phyloP scores from a whole-genome alignment of 2,888 invertebrate genomes.

The Spatulosminthurus flaviceps region DNA sequence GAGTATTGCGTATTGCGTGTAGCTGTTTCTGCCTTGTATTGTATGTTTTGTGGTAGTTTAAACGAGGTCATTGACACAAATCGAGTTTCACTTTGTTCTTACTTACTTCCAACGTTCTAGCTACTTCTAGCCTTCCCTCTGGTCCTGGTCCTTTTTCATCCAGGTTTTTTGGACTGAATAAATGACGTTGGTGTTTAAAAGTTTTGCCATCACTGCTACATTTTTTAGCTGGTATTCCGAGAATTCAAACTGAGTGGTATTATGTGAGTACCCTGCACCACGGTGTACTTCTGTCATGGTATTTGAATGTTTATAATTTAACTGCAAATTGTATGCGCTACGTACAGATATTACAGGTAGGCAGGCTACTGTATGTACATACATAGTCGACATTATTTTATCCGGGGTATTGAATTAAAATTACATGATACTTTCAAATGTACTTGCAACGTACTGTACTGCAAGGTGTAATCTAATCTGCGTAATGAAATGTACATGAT shows the following conservation, averaged over 20 bases:
- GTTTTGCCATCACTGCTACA: too few relatives aligned
- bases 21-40: constrained; percentile 19
- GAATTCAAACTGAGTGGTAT: too few relatives aligned
- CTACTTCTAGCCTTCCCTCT: background rate
- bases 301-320: too few relatives aligned
- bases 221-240: too few relatives aligned
- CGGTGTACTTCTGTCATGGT: too few relatives aligned
- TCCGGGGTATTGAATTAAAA: background rate
- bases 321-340: too few relatives aligned
- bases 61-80: constrained; percentile 57
- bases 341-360: too few relatives aligned
- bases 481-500: constrained; percentile 12
- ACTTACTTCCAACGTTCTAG: background rate
- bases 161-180: background rate
- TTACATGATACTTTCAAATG: background rate
- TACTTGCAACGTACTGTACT: too few relatives aligned
- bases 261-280: too few relatives aligned
- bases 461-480: constrained; percentile 5
- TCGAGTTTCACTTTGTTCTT: constrained; percentile 53
- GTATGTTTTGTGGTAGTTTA: constrained; percentile 46
- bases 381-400: background rate
- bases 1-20: constrained; percentile 40
- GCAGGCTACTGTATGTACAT: too few relatives aligned
- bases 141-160: background rate
- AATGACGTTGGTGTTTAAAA: too few relatives aligned